Evolutionary conservation across 2,888 invertebrate genomes (phyloP).

Genomic region (Platynereis dumerilii): DNA sequence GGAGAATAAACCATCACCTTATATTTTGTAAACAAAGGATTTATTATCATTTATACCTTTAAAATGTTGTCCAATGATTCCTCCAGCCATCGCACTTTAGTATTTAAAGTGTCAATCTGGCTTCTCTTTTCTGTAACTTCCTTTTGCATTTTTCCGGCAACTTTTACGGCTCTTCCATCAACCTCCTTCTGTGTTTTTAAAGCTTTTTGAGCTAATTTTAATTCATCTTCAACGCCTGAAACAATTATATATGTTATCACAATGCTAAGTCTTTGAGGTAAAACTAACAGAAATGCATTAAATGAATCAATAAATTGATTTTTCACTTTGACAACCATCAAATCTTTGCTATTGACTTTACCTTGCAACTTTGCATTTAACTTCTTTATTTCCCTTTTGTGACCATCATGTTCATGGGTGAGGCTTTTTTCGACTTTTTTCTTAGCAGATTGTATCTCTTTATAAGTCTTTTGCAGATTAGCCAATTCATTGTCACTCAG

Average conservation of each 20-base stretch:
- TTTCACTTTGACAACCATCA: too few relatives aligned
- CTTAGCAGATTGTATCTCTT: conserved; percentile 41
- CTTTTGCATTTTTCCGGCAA: conserved; percentile 59
- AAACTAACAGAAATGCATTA: too few relatives aligned
- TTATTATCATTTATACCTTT: conserved; percentile 43
- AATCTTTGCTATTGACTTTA: too few relatives aligned
- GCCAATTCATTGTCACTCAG: conserved; percentile 39
- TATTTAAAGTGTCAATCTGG: conserved; percentile 51
- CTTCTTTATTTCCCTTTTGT: conserved; percentile 47
- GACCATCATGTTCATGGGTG: conserved; percentile 43
- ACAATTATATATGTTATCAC: too few relatives aligned
- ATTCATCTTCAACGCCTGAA: conserved; percentile 50
- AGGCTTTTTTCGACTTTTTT: conserved; percentile 43
- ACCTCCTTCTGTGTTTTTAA: conserved; percentile 51
- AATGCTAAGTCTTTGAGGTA: too few relatives aligned
- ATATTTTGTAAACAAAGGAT: too few relatives aligned
- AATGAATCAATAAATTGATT: too few relatives aligned
- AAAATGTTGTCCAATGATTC: conserved; percentile 51
- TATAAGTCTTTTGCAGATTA: too few relatives aligned
- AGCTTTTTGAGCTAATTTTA: conserved; percentile 51
- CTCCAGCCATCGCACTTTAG: conserved; percentile 51
- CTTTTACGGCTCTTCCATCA: conserved; percentile 56
- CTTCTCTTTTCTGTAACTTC: conserved; percentile 58
- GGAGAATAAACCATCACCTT: too few relatives aligned
- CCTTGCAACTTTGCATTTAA: conserved; percentile 50